phyloP scores from a whole-genome alignment of 2,888 invertebrate species.

The Torymus aiolomorphi region DNA sequence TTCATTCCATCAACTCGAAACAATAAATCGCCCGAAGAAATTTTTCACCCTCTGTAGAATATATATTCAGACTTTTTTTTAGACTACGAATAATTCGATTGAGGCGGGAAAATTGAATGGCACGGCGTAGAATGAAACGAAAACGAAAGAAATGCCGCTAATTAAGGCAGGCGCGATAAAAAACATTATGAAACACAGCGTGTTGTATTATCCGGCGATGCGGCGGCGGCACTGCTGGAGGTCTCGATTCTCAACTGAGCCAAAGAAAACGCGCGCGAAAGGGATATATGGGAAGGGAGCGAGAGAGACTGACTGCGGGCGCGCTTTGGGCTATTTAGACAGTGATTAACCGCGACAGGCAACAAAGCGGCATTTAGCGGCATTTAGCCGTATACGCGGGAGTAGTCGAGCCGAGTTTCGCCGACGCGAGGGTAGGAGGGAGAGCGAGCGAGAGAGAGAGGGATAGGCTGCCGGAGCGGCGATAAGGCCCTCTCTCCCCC shows the following conservation, averaged over 20 bases:
- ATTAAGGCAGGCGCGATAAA: slow-evolving; percentile 22
- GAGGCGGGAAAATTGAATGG: too few species aligned
- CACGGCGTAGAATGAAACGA: background rate
- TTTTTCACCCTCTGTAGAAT: background rate
- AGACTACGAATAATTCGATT: too few species aligned
- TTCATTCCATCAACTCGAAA: slow-evolving; percentile 10
- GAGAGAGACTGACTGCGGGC: slow-evolving; percentile 32
- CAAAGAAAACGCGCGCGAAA: background rate
- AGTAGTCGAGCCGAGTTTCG: too few species aligned
- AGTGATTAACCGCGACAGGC: slow-evolving; percentile 71
- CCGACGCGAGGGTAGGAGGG: background rate
- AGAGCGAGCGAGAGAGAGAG: slow-evolving; percentile 18
- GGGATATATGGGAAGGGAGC: background rate
- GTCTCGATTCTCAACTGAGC: background rate
- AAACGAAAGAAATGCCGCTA: slow-evolving; percentile 3
- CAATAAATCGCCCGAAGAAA: slow-evolving; percentile 28
- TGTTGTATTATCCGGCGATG: background rate
- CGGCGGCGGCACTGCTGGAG: slow-evolving; percentile 19
- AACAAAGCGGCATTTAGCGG: slow-evolving; percentile 72
- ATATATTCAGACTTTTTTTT: background rate
- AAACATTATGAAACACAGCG: slow-evolving; percentile 6
- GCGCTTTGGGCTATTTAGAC: slow-evolving; percentile 57
- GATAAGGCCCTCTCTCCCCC: slow-evolving; percentile 56
- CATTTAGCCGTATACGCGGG: slow-evolving; percentile 45
- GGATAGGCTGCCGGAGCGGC: slow-evolving; percentile 54